A percentile compares a stretch with the other conserved stretches of the same genome.
Evolutionary conservation across 2,888 invertebrate species (phyloP).

Genomic region (Lasioglossum pauxillum): DNA sequence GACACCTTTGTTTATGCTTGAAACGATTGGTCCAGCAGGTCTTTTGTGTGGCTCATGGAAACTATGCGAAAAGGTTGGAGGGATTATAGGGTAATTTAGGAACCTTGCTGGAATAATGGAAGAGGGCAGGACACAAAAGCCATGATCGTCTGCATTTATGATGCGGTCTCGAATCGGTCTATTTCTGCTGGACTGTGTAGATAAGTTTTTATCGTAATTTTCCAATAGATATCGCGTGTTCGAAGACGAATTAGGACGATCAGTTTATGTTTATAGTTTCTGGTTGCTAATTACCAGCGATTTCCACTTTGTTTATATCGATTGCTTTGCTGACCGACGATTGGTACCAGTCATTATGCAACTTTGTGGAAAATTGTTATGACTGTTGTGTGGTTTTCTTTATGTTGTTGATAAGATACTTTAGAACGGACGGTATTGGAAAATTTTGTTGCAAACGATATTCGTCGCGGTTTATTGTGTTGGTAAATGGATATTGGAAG

Average conservation of each 20-base stretch:
- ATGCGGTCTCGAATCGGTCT: background rate
- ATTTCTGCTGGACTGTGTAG: background rate
- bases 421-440: accelerated
- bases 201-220: slow-evolving; percentile 31
- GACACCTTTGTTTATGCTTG: no score
- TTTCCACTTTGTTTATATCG: background rate
- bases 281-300: background rate
- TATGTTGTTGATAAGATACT: background rate
- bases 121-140: background rate
- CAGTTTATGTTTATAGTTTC: background rate
- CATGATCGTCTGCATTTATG: background rate
- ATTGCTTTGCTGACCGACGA: background rate
- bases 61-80: background rate
- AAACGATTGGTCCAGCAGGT: no score
- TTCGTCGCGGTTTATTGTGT: background rate
- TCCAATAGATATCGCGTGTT: slow-evolving; percentile 9
- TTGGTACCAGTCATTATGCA: background rate
- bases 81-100: background rate
- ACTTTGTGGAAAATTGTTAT: background rate
- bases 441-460: background rate
- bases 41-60: background rate
- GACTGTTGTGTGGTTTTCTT: background rate
- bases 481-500: background rate
- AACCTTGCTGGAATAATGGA: background rate
- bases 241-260: background rate